These are phyloP conservation scores for Watersipora subatra DNA, from an alignment of 1,140 invertebrate genomes.

Conservation along the genomic window DNA sequence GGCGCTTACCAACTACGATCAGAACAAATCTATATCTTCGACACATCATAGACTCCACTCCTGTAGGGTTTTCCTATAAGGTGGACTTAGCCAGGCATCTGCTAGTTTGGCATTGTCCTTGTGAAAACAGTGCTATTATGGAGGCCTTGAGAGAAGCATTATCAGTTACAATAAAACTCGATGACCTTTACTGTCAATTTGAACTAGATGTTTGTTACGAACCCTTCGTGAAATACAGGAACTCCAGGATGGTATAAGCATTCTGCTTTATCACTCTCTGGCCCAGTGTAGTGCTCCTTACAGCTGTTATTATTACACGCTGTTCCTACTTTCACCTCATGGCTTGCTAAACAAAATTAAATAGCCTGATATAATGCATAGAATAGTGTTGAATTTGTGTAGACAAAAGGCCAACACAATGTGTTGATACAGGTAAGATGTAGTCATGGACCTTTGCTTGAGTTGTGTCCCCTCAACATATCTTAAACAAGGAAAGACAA, in stretches of 20 bases:
- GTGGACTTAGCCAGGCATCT: neutral
- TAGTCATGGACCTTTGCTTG: no score
- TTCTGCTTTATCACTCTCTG: conserved; percentile 42
- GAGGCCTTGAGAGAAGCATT: neutral
- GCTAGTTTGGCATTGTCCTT: neutral
- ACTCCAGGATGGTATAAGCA: conserved; percentile 77
- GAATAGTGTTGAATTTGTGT: no score
- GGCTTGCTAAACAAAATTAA: no score
- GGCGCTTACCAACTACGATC: no score
- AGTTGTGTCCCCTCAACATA: no score
- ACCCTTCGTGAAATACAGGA: conserved; percentile 89
- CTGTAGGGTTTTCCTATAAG: neutral
- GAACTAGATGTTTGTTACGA: conserved; percentile 10
- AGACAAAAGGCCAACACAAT: no score
- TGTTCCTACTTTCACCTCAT: conserved; percentile 52
- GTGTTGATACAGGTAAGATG: no score
- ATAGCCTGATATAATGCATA: no score
- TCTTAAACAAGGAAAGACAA: no score
- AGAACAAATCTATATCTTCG: no score
- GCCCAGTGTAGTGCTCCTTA: conserved; percentile 43
- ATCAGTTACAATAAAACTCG: neutral
- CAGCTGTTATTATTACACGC: conserved; percentile 78
- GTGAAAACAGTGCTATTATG: neutral
- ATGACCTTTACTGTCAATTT: neutral
- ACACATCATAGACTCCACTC: neutral